These are phyloP conservation scores for Drosophila rufa DNA, from an alignment of 1,140 invertebrate genomes.

Conservation along the genomic window DNA sequence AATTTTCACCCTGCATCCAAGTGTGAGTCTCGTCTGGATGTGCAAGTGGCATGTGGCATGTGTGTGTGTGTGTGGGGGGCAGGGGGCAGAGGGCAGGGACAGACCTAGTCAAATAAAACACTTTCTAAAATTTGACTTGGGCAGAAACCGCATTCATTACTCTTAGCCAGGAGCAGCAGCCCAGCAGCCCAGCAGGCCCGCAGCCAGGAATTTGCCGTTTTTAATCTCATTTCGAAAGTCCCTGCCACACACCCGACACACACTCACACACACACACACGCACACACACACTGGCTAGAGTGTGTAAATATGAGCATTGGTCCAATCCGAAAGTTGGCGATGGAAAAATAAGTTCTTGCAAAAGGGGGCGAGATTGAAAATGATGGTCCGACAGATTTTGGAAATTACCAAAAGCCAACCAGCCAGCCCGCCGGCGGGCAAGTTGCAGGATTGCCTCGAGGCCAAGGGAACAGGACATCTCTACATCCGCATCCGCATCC, in stretches of 20 bases:
- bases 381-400: conserved; percentile 82
- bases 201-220: conserved; percentile 81
- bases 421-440: conserved; percentile 29
- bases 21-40: conserved; percentile 22
- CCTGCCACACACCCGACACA: conserved; percentile 62
- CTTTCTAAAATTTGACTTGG: conserved; percentile 84
- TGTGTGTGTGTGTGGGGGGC: not conserved
- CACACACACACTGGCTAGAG: conserved; percentile 10
- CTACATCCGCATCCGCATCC: conserved; percentile 58
- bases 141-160: conserved; percentile 84
- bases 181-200: conserved; percentile 67
- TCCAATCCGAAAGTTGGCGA: conserved; percentile 72
- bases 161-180: conserved; percentile 65
- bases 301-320: conserved; percentile 84
- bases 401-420: conserved; percentile 60
- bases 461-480: conserved; percentile 32
- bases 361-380: conserved; percentile 67
- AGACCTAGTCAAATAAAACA: conserved; percentile 82
- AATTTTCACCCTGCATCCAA: conserved; percentile 12
- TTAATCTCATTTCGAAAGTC: conserved; percentile 83
- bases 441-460: conserved; percentile 23
- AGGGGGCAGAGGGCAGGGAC: conserved; percentile 8
- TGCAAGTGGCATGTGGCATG: not conserved
- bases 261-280: conserved; percentile 19
- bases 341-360: conserved; percentile 80